Evolutionary conservation across 2,113 vertebrate genomes (phyloP), one percentile per base, ranked within the genome.

Genomic region (Centropus unirufus): DNA sequence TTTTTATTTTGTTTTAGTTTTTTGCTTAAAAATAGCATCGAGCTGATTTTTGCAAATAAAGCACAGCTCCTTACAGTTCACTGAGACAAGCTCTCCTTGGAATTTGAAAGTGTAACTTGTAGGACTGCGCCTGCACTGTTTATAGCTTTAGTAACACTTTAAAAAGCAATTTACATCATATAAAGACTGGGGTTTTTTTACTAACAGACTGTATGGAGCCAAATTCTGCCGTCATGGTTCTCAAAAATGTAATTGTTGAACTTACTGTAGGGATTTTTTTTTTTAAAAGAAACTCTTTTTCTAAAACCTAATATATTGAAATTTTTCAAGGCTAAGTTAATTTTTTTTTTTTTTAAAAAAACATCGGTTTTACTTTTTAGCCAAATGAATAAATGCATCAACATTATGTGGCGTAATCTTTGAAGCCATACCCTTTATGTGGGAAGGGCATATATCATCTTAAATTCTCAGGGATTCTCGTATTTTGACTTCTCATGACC

Each of bases 101-200:
- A 84, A 62, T 44, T 13, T 49, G 44, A 61, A 83, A 54, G 23
- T 52, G 6, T 67, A 70, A 82, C 39, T 66, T 47, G 44, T 11
- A 49, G 58, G 63, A 23, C 61, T 69, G n/a, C 51, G 34, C 69
- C 49, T 6, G 4, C 69, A 23, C 30, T 17, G 34, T 69, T 91
- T 63, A 34, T 36, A 75, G 61, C 36, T 88, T 80, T 81, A 57
- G 47, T 68, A 87, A 91, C 73, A 54, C n/a, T 90, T 87, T 20
- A 19, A 87, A 96, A 97, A 93, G 76, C 85, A 96, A 72, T 95
- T 93, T 82, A 69, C 46, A 84, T 91, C 7, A 29, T 18, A 93
- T 42, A 89, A 96, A 91, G 75, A 78, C 47, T 93, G 55, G 7
- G 36, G 36, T 36, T 23, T 44, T 78, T 85, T 92, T 39, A 34